Conservation (phyloP, 1,140 invertebrate species). For the Drosophila nikananu region DNA sequence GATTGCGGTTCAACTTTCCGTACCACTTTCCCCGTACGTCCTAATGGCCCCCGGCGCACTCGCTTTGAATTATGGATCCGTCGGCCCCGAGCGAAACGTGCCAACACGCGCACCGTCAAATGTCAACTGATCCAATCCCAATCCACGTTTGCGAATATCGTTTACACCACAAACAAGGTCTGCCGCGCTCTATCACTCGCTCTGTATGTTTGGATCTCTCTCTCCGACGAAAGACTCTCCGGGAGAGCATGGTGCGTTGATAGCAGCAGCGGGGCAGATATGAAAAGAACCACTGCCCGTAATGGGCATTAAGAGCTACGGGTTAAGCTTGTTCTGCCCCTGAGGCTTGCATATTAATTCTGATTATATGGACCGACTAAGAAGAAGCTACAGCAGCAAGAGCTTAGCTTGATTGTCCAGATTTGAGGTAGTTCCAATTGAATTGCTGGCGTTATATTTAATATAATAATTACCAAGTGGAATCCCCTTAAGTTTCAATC, state of each 20-base stretch:
- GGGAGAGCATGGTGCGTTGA: conserved; percentile 38
- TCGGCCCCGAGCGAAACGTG: conserved; percentile 57
- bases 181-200: conserved; percentile 3
- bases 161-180: conserved; percentile 55
- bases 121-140: conserved; percentile 79
- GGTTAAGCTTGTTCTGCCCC: conserved; percentile 43
- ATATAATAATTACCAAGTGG: conserved; percentile 21
- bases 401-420: conserved; percentile 11
- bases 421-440: conserved; percentile 23
- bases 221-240: conserved; percentile 8
- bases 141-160: conserved; percentile 77
- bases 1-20: conserved; percentile 20
- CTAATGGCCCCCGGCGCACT: neutral
- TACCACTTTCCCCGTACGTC: conserved; percentile 20
- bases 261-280: conserved; percentile 48
- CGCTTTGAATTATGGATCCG: conserved; percentile 24
- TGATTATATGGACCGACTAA: conserved; percentile 33
- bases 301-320: conserved; percentile 32
- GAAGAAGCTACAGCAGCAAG: conserved; percentile 49
- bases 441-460: conserved; percentile 30
- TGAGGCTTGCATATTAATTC: conserved; percentile 55
- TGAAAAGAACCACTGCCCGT: conserved; percentile 42
- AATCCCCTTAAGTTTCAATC: too few relatives aligned
- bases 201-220: conserved; percentile 7
- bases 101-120: conserved; percentile 81